Evolutionary conservation across 2,797 vertebrate species (phyloP), one percentile per base, ranked within the genome.

Genomic region (Pyrocephalus nanus): DNA sequence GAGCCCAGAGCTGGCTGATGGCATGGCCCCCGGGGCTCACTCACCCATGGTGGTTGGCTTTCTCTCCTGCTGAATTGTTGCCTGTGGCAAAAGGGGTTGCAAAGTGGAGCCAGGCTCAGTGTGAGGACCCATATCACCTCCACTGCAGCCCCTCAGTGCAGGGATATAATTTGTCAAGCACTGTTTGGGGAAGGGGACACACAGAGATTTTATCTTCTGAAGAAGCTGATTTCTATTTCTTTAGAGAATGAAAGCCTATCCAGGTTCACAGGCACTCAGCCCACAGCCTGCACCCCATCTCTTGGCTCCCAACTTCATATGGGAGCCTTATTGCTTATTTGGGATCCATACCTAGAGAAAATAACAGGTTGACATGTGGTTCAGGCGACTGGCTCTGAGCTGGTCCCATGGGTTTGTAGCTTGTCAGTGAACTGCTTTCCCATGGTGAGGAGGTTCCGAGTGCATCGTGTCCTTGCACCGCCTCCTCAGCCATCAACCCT

Each of bases 11-110:
- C 53, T 29, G 58, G 45, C 79, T 83, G 23, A 4, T 0, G 30
- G 22, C 11, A 9, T 50, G 12, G 54, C 4, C 6, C 25, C n/a
- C 0, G 1, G 30, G 1, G 4, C 21, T 34, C 1, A 1, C 64
- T 65, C 58, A 38, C 40, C 83, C 16, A 0, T 15, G 21, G 11
- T 15, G 62, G 15, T 9, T 18, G 13, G 5, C 69, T 88, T 83
- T 73, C 80, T 69, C 66, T 91, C 79, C 88, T 51, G 42, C 38
- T 78, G 72, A 17, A 21, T 34, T 71, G 88, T 69, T 40, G 40
- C 53, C 67, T 45, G 38, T 48, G 82, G 91, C 80, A n/a, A 15
- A 36, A 94, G 86, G 74, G 62, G 34, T 53, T 77, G 48, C 1
- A 5, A 11, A 15, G 58, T 5, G 4, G 66, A 11, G 71, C 51